These are phyloP conservation scores for Gadus macrocephalus DNA, from an alignment of 2,113 vertebrate genomes.

Conservation along the genomic window DNA sequence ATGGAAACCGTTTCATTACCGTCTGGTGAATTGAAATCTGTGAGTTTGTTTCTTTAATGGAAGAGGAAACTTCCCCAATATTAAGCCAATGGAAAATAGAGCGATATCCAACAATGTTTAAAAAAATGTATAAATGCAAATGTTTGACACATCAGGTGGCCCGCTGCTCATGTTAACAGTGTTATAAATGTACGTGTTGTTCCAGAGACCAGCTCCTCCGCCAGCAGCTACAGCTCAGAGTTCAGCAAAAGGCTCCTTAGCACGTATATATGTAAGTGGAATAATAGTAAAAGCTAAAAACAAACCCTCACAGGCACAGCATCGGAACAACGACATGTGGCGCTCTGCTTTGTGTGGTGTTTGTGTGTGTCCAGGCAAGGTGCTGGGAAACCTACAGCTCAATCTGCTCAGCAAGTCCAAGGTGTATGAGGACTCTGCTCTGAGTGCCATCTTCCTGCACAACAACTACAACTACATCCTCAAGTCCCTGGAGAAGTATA, in stretches of 20 bases:
- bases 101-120: not conserved
- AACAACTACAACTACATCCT: conserved; percentile 99
- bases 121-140: too few relatives aligned
- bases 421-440: conserved; percentile 91
- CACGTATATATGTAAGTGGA: conserved; percentile 89
- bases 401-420: conserved; percentile 96
- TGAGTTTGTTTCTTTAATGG: not conserved
- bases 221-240: conserved; percentile 89
- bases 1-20: conserved; percentile 8
- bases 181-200: conserved; percentile 6
- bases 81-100: not conserved
- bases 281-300: too few relatives aligned
- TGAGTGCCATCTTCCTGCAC: conserved; percentile 94
- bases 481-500: conserved; percentile 96
- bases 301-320: too few relatives aligned
- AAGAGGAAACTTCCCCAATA: not conserved
- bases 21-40: not conserved
- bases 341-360: not conserved
- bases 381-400: conserved; percentile 94
- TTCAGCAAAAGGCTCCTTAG: conserved; percentile 92
- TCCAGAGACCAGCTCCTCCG: conserved; percentile 88
- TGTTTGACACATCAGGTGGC: too few relatives aligned
- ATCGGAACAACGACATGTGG: not conserved
- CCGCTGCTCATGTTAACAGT: not conserved
- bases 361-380: conserved; percentile 80